phyloP scores from a whole-genome alignment of 2,797 vertebrate species.

The Pempheris klunzingeri region DNA sequence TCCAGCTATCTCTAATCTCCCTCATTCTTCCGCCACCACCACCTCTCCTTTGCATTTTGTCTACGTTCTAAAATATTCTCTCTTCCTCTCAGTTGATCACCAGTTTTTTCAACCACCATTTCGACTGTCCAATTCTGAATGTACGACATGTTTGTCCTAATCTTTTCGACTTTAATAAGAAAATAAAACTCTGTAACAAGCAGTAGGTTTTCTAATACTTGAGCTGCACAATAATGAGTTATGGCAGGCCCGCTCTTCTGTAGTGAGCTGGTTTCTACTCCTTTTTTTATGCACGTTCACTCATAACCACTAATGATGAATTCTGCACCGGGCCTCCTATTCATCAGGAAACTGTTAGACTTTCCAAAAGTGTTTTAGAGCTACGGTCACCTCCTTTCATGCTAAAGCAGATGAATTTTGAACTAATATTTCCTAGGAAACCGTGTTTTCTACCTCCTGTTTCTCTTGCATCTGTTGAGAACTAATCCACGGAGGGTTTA shows the following conservation, averaged over 20 bases:
- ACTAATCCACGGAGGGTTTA: constrained; percentile 19
- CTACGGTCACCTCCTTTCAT: constrained; percentile 7
- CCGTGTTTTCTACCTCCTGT: constrained; percentile 4
- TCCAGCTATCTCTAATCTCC: constrained; percentile 58
- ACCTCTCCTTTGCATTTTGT: constrained; percentile 34
- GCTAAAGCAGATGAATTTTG: constrained; percentile 29
- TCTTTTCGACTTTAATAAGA: constrained; percentile 6
- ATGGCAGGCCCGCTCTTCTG: constrained; percentile 11
- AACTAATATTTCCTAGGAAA: constrained; percentile 31
- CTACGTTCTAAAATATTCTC: constrained; percentile 5
- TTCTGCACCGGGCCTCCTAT: constrained; percentile 10
- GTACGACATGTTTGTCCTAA: not conserved
- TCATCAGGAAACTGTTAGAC: constrained; percentile 23
- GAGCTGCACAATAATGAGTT: constrained; percentile 16
- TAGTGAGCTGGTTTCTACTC: not conserved
- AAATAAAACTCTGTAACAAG: constrained; percentile 5
- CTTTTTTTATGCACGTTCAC: not conserved
- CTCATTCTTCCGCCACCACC: constrained; percentile 15
- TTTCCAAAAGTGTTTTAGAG: constrained; percentile 21
- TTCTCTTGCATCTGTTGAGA: not conserved
- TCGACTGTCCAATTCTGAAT: not conserved
- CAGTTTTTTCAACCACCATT: constrained; percentile 15
- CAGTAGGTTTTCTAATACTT: not conserved
- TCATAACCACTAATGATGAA: constrained; percentile 21
- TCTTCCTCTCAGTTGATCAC: not conserved